Conservation (phyloP, 2,113 vertebrate species). For the Fulica atra region DNA sequence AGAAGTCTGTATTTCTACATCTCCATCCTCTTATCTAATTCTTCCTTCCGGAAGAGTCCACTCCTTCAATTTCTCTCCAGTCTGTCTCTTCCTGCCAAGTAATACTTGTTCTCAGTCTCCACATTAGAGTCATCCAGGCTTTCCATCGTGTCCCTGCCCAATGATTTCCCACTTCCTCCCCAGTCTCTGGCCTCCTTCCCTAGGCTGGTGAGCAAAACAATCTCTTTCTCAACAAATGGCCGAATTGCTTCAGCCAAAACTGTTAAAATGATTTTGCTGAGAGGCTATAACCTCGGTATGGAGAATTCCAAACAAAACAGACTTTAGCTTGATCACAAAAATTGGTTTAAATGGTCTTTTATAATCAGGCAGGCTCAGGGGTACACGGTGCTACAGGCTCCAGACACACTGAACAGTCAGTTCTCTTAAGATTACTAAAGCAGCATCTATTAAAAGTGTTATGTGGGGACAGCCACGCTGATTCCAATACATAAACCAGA, state of each 20-base stretch:
- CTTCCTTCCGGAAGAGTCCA: not conserved
- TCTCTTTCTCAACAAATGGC: not conserved
- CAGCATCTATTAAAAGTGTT: not conserved
- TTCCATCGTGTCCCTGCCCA: not conserved
- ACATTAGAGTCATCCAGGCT: not conserved
- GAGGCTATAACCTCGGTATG: not conserved
- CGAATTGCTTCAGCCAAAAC: not conserved
- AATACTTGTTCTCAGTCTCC: not conserved
- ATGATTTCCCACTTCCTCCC: not conserved
- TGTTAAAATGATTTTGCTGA: not conserved
- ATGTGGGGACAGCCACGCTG: not conserved
- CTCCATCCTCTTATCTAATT: not conserved
- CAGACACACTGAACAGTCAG: not conserved
- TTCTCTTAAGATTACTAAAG: not conserved
- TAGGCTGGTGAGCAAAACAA: not conserved
- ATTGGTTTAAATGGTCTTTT: not conserved
- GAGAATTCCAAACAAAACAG: not conserved
- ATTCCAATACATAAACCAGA: conserved; percentile 8
- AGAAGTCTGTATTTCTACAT: not conserved
- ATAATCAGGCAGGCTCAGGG: not conserved
- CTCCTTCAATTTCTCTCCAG: not conserved
- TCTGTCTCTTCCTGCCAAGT: not conserved
- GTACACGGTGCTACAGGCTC: not conserved
- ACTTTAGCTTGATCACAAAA: not conserved
- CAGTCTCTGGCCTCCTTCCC: not conserved